A percentile compares a stretch with the other conserved stretches of the same genome.
Evolutionary conservation across 2,113 vertebrate species (phyloP).

Genomic region (Silurus meridionalis): DNA sequence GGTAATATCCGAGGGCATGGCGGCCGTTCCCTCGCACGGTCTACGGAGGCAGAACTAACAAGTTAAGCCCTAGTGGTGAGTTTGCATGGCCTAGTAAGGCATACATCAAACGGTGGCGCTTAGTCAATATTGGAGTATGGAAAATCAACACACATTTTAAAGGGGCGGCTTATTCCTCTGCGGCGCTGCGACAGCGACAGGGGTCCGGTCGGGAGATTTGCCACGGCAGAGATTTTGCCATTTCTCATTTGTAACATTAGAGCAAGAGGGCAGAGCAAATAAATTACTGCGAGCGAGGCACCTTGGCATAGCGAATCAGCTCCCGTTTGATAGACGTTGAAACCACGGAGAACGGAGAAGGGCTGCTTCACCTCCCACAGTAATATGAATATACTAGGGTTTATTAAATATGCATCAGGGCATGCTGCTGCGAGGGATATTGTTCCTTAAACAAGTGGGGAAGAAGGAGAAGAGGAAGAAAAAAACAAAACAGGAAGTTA

Average conservation of each 20-base stretch:
- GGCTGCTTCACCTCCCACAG: constrained; percentile 35
- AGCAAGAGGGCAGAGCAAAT: constrained; percentile 55
- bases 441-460: constrained; percentile 35
- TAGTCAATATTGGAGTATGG: constrained; percentile 91
- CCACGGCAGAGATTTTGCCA: constrained; percentile 63
- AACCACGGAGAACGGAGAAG: constrained; percentile 17
- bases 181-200: constrained; percentile 65
- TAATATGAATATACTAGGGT: constrained; percentile 44
- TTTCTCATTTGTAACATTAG: constrained; percentile 76
- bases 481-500: constrained; percentile 17
- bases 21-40: constrained; percentile 81
- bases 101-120: constrained; percentile 92
- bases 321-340: constrained; percentile 53
- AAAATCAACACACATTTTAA: constrained; percentile 89
- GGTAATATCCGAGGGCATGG: constrained; percentile 92
- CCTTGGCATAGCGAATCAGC: constrained; percentile 67
- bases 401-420: constrained; percentile 52
- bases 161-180: constrained; percentile 87
- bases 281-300: constrained; percentile 54
- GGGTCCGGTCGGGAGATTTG: constrained; percentile 57
- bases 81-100: constrained; percentile 82
- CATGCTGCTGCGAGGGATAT: constrained; percentile 33
- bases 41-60: constrained; percentile 95
- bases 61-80: constrained; percentile 94
- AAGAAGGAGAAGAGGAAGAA: not conserved